Evolutionary conservation across 2,888 invertebrate species (phyloP), one percentile per base, ranked within the genome.

Genomic region (Pammene fasciana): DNA sequence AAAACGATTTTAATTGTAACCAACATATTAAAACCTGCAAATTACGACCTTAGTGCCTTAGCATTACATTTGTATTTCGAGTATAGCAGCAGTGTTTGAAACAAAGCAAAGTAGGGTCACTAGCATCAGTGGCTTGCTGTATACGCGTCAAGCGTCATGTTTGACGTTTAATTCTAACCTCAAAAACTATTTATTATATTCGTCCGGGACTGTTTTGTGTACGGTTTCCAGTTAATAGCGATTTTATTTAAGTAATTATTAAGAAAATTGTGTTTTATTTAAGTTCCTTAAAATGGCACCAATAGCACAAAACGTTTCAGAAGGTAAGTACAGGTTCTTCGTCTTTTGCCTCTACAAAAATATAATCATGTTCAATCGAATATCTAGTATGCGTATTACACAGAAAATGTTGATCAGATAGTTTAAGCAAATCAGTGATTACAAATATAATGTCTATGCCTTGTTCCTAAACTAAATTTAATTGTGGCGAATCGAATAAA

Each of bases 271-370:
- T 67, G 18, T n/a, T 54, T 26, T 11, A 55, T 18, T 54, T 6
- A 8, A 46, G 26, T 18, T 16, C 10, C 26, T 34, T 54, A 50
- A 75, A 71, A 87, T 87, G 86, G 82, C 87, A 38, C 86, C 84
- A 9, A 77, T 72, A 65, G 72, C 71, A 55, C 78, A 70, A 38
- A 79, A 78, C 36, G 71, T 78, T 10, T 68, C 78, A 56, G 78
- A 82, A 67, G 87, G 86, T 86, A 77, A 76, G 75, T 68, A 18
- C 18, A 14, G 45, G 4, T 59, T 59, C n/a, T 57, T 43, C 41
- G n/a, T 5, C 5, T n/a, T n/a, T 54, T 54, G 56, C 41, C 18
- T 9, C 26, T 9, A 45, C 34, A 46, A 45, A 45, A 45, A 16
- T 41, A 11, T 9, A 36, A n/a, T 26, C 26, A 10, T 26, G 26